phyloP scores from a whole-genome alignment of 2,888 invertebrate genomes.

The Stenotaenia linearis region DNA sequence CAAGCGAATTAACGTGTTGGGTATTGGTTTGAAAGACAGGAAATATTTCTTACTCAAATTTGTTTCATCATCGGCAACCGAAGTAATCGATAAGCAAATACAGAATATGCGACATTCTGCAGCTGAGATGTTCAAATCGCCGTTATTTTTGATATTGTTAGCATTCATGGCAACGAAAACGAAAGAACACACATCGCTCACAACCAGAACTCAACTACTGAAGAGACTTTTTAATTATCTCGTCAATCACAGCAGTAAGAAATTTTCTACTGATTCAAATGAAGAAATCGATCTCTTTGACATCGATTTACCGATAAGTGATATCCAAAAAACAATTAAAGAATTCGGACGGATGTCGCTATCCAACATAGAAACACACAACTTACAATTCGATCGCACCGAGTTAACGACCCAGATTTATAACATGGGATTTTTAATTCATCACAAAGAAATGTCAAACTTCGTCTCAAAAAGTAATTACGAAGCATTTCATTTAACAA shows the following conservation, averaged over 20 bases:
- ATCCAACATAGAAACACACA: neutral
- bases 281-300: neutral
- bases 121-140: neutral
- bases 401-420: neutral
- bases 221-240: neutral
- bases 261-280: neutral
- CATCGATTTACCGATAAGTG: neutral
- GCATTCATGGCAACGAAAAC: neutral
- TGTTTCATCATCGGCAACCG: too few relatives aligned
- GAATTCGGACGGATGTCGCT: neutral
- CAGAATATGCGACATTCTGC: too few relatives aligned
- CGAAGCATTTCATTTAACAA: neutral
- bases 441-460: neutral
- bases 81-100: too few relatives aligned
- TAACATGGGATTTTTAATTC: neutral
- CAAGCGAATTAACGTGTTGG: neutral
- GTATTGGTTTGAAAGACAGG: neutral
- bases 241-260: neutral
- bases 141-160: neutral
- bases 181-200: neutral
- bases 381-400: neutral
- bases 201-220: neutral
- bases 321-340: neutral
- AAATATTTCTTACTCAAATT: neutral
- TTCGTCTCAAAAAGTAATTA: neutral